Evolutionary conservation across 2,113 vertebrate species (phyloP), one percentile per base, ranked within the genome.

Genomic region (Coptodon rendalli): DNA sequence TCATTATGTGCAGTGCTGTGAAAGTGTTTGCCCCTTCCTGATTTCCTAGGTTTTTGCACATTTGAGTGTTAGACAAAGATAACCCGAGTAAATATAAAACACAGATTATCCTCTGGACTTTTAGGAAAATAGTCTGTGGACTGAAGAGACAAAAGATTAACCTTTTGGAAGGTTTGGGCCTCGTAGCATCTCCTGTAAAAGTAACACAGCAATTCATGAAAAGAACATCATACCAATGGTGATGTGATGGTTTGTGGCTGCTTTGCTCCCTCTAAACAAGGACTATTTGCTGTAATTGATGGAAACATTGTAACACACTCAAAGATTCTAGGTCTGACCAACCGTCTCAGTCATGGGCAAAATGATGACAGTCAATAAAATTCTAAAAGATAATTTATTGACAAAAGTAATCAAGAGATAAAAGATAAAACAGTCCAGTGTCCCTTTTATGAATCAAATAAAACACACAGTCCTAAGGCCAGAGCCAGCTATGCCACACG

Each of bases 11-110:
- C 19, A 22, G 34, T 1, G 34, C 10, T 1, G 1, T 68, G 63
- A 40, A 68, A 38, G 36, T 71, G 5, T 71, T 71, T 43, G 5
- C 8, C 66, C 0, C 22, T 73, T 16, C 66, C 66, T 16, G 38
- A 43, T 43, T 63, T 24, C 38, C 66, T 24, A 0, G 10, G 66
- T 9, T 43, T 71, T 24, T 43, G 19, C 7, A 2, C 12, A 24
- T 71, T 71, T 71, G 36, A 16, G 13, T 71, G n/a, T 43, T 71
- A 71, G 36, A 38, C 61, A 66, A 22, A 38, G 61, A 38, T 66
- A 66, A 66, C 9, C 4, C 0, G 1, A n/a, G 6, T 68, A 22
- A 68, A 68, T 68, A 3, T 34, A 40, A 68, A 68, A 40, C 0
- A 1, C 19, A 38, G 61, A 38, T 68, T 19, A 38, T 68, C 6